phyloP scores from a whole-genome alignment of 1,140 invertebrate species.

The Tribolium castaneum region DNA sequence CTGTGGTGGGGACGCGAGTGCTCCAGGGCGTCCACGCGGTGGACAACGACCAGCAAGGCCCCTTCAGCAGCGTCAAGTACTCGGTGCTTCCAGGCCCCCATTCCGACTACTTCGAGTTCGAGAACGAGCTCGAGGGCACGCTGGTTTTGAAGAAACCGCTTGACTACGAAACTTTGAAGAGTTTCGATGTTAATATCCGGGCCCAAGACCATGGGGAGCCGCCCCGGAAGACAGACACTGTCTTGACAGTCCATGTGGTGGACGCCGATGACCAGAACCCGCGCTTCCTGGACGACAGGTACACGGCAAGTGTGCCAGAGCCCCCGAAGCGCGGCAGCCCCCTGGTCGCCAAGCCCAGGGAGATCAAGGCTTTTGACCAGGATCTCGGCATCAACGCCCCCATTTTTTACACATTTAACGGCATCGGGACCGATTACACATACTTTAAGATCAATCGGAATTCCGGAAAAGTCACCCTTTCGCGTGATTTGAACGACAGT shows the following conservation, averaged over 20 bases:
- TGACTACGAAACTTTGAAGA: constrained; percentile 85
- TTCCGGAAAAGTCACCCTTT: constrained; percentile 69
- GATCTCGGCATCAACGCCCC: constrained; percentile 83
- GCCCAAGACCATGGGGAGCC: constrained; percentile 89
- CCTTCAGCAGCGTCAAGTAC: constrained; percentile 90
- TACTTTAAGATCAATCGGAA: constrained; percentile 65
- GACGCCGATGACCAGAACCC: constrained; percentile 96
- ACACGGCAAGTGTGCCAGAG: constrained; percentile 77
- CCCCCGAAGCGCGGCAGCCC: constrained; percentile 70
- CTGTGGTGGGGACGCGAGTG: constrained; percentile 83
- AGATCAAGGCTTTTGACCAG: constrained; percentile 81
- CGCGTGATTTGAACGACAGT: constrained; percentile 70
- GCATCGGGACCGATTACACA: constrained; percentile 69
- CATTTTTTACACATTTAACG: constrained; percentile 76
- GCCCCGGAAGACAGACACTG: constrained; percentile 78
- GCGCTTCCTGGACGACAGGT: constrained; percentile 79
- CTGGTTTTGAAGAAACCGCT: constrained; percentile 82
- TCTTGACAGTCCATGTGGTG: constrained; percentile 81
- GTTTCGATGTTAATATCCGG: constrained; percentile 83
- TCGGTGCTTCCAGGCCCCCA: constrained; percentile 81
- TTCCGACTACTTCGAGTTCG: constrained; percentile 84
- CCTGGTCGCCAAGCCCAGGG: constrained; percentile 68
- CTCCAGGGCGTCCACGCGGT: constrained; percentile 80
- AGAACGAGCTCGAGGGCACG: constrained; percentile 87
- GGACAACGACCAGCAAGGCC: constrained; percentile 89